Base-by-base conservation (phyloP, 2,888 invertebrate species). In the Lycocerus yunnanus region DNA sequence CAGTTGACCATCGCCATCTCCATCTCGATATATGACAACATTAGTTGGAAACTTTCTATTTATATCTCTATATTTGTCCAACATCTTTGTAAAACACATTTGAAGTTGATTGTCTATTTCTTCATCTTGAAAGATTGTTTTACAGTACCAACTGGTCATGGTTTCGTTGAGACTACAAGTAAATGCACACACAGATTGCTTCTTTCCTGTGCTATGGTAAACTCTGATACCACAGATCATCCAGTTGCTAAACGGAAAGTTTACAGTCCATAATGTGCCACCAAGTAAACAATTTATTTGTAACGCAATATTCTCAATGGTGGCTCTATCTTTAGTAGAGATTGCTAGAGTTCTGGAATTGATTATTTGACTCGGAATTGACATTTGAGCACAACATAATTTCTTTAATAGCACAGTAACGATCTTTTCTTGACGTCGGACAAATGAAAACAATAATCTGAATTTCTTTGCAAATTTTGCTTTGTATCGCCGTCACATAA, bases 221-320 rank as follows among this genome's bases (percentile, higher is more conserved):
- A 94, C 92, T 83, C 98, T 98, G 15, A 97, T 93, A 1, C 98
- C 98, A 75, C 96, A 90, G 1, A 97, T 91, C 97, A 97, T 97
- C 43, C 92, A 91, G 3, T 90, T 90, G 81, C 91, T 90, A 84
- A 94, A 89, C 0, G 98, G 98, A 72, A 97, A 95, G 18, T 90
- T 88, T 0, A 98, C 89, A 1, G 92, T 90, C 98, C 98, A 98
- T 16, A 98, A 86, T 0, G 95, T 93, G 1, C 98, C 98, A 3
- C 98, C 98, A 9, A 98, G 87, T 88, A 98, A 98, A 84, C 97
- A 97, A 84, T 97, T 97, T 80, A 98, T 96, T 88, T 98, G 98
- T 15, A 98, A 87, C 0, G 95, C 92, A 66, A 98, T 95, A 88
- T 97, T 98, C 84, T 96, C 95, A 0, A 94, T 92, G 11, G 98